These are phyloP conservation scores for Synanthedon myopaeformis DNA, from an alignment of 2,888 invertebrate species.

Conservation along the genomic window DNA sequence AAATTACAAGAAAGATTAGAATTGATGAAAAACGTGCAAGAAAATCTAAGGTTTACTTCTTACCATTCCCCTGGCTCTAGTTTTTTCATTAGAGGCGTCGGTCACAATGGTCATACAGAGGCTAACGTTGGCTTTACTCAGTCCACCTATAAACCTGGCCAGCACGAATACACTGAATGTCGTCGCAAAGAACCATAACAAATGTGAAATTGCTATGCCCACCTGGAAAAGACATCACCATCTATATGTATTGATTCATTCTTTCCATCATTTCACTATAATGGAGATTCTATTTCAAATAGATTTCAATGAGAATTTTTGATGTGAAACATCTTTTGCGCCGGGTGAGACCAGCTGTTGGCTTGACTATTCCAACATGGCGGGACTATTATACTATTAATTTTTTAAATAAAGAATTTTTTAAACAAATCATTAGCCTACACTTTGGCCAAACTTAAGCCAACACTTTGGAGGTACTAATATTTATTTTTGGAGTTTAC, in stretches of 20 bases:
- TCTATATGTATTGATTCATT: no score
- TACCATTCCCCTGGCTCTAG: conserved; percentile 96
- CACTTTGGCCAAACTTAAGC: no score
- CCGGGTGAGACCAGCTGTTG: no score
- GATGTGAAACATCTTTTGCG: no score
- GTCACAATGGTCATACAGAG: conserved; percentile 95
- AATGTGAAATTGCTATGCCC: conserved; percentile 88
- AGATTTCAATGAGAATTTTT: background rate
- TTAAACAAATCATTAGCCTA: no score
- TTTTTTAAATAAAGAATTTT: no score
- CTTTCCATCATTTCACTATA: background rate
- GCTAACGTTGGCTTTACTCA: conserved; percentile 97
- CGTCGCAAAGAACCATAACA: conserved; percentile 88
- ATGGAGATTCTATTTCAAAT: background rate
- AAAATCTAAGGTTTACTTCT: conserved; percentile 11
- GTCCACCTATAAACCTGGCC: conserved; percentile 92
- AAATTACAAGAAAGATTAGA: background rate
- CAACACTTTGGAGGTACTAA: no score
- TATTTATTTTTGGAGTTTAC: no score
- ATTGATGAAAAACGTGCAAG: conserved; percentile 1
- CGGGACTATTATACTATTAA: no score
- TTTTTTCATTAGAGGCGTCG: conserved; percentile 86
- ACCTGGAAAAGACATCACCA: conserved; percentile 58
- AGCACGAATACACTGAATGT: conserved; percentile 92
- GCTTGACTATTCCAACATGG: no score